Base-by-base conservation (phyloP, 1,140 invertebrate genomes). In the Drosophila asahinai region DNA sequence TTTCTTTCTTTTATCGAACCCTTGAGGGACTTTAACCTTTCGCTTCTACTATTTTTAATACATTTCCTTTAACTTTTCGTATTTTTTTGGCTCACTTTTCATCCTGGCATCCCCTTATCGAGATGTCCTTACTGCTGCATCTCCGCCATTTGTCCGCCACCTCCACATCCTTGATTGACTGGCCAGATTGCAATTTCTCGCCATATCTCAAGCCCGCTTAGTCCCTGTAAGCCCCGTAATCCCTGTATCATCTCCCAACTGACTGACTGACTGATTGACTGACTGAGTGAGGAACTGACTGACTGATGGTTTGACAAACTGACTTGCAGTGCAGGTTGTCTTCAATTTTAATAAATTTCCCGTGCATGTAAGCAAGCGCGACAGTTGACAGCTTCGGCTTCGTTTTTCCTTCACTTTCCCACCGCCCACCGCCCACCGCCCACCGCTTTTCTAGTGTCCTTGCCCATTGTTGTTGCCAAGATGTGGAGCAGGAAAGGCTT, bases 331-430 rank as follows among this genome's bases (percentile, higher is more conserved):
- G 75, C 72, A 66, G 81, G 84, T 67, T 89, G 84, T 89, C 65
- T 89, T 87, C 84, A 72, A 75, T 83, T 89, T 89, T 84, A 87
- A 87, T 87, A 89, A 89, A 84, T 87, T 83, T 83, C 54, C 77
- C 81, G 11, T 71, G 59, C 81, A 89, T 87, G 81, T 77, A 80
- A 80, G 83, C 81, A 75, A 80, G 84, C 67, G 84, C 84, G 81
- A 89, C 84, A 87, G 80, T 83, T 87, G 83, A 84, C 83, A 89
- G 47, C 61, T 61, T 68, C 64, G 33, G 40, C 40, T 64, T 43
- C 61, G 54, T 47, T 40, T 52, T 65, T 57, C 74, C 47, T 25
- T 6, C 33, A 11, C 19, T 47, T 47, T 25, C 30, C 6, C 14
- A 11, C 9, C 12, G 30, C 11, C n/a, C 19, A 22, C 9, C 12